A percentile compares a stretch with the other conserved stretches of the same genome.
These are phyloP conservation scores for Colletes gigas DNA, from an alignment of 1,140 invertebrate species.

Conservation along the genomic window DNA sequence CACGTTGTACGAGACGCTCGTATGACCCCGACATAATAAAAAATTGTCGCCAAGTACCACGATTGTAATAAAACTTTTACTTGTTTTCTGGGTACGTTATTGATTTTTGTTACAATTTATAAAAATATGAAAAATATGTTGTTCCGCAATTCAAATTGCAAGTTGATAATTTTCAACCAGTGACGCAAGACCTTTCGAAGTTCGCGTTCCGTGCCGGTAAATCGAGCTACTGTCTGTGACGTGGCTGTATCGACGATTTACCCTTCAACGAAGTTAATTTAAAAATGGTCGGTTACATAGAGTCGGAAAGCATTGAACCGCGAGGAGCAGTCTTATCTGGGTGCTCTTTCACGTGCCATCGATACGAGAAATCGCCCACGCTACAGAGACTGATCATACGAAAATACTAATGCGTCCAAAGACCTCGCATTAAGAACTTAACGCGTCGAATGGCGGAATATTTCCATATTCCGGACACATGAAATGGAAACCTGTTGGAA, in stretches of 20 bases:
- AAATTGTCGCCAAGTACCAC: no score
- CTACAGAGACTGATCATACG: neutral
- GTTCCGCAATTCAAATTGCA: neutral
- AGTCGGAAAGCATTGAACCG: slow-evolving; percentile 5
- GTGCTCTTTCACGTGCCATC: slow-evolving; percentile 14
- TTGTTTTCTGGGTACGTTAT: no score
- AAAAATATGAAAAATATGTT: neutral
- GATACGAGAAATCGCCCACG: neutral
- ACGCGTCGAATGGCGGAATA: neutral
- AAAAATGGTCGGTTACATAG: slow-evolving; percentile 17
- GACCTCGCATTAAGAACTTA: slow-evolving; percentile 4
- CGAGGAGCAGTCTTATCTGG: neutral
- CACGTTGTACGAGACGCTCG: no score
- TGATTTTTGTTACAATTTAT: no score
- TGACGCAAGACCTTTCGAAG: neutral
- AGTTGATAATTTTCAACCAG: neutral
- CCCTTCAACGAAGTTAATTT: slow-evolving; percentile 18
- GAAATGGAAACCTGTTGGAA: no score
- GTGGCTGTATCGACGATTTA: neutral
- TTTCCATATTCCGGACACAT: no score
- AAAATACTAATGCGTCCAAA: slow-evolving; percentile 8
- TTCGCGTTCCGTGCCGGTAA: no score
- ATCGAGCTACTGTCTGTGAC: neutral
- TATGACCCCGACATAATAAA: no score
- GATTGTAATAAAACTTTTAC: no score